Evolutionary conservation across 2,797 vertebrate species (phyloP).

Genomic region (Melanotaenia pygmaea): DNA sequence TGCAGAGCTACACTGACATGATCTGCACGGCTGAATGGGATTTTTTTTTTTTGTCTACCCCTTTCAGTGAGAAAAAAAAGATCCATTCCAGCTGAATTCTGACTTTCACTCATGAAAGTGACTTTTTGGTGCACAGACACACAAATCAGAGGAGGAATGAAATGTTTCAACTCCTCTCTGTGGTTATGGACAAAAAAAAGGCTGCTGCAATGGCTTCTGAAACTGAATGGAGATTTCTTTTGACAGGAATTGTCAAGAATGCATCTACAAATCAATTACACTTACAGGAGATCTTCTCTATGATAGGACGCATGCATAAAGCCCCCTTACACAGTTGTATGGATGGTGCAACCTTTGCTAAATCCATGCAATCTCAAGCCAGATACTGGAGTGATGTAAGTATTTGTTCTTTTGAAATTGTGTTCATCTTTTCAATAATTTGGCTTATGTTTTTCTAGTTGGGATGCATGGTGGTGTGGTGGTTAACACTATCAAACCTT

Average conservation of each 20-base stretch:
- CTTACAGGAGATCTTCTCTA: constrained; percentile 35
- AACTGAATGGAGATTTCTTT: constrained; percentile 50
- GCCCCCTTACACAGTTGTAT: constrained; percentile 17
- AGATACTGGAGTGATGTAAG: constrained; percentile 37
- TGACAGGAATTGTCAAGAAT: constrained; percentile 51
- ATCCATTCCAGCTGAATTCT: constrained; percentile 14
- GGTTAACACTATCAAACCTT: too few species aligned
- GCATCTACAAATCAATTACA: constrained; percentile 57
- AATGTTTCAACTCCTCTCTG: constrained; percentile 51
- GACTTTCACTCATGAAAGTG: constrained; percentile 20
- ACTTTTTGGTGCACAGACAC: constrained; percentile 8
- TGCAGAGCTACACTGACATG: background rate
- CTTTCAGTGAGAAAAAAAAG: background rate
- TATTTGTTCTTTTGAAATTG: constrained; percentile 29
- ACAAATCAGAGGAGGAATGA: constrained; percentile 32
- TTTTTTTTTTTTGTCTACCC: background rate
- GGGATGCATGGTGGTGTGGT: background rate
- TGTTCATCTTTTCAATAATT: constrained; percentile 30
- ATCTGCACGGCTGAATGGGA: background rate
- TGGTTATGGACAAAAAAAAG: constrained; percentile 38
- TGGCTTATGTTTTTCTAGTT: background rate
- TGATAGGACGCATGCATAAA: constrained; percentile 30
- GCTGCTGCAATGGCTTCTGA: background rate
- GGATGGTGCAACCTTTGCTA: constrained; percentile 46
- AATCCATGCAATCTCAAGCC: constrained; percentile 42